Evolutionary conservation across 2,888 invertebrate species (phyloP).

Genomic region (Erebia palarica): DNA sequence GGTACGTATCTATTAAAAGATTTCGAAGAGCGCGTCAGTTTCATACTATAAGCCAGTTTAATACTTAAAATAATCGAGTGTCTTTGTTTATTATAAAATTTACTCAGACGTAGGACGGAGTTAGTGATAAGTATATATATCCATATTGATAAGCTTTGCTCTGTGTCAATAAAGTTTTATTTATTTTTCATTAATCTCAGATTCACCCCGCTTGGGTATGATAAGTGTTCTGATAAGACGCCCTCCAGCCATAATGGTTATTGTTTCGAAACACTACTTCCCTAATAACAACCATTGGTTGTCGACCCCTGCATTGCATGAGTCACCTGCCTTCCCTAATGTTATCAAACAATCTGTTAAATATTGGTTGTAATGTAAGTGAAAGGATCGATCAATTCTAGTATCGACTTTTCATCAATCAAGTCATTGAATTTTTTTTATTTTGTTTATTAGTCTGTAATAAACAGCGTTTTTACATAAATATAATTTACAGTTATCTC

Average conservation of each 20-base stretch:
- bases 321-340: slow-evolving; percentile 44
- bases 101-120: background rate
- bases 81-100: no score
- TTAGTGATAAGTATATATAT: background rate
- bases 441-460: no score
- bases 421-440: no score
- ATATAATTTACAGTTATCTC: no score
- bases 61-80: background rate
- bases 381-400: background rate
- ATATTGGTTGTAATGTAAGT: background rate
- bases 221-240: slow-evolving; percentile 46
- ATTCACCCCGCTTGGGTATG: slow-evolving; percentile 35
- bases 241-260: slow-evolving; percentile 42
- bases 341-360: slow-evolving; percentile 27
- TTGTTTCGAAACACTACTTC: slow-evolving; percentile 44
- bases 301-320: slow-evolving; percentile 41
- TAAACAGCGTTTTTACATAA: no score
- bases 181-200: slow-evolving; percentile 35
- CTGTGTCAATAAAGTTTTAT: slow-evolving; percentile 21
- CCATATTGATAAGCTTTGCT: slow-evolving; percentile 2
- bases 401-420: background rate
- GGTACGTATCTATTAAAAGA: no score
- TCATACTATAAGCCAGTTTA: no score
- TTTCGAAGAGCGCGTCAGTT: no score
- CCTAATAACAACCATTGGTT: slow-evolving; percentile 26